These are phyloP conservation scores for Pteronotus mesoamericanus DNA, from an alignment of 2,797 vertebrate species.

Conservation along the genomic window DNA sequence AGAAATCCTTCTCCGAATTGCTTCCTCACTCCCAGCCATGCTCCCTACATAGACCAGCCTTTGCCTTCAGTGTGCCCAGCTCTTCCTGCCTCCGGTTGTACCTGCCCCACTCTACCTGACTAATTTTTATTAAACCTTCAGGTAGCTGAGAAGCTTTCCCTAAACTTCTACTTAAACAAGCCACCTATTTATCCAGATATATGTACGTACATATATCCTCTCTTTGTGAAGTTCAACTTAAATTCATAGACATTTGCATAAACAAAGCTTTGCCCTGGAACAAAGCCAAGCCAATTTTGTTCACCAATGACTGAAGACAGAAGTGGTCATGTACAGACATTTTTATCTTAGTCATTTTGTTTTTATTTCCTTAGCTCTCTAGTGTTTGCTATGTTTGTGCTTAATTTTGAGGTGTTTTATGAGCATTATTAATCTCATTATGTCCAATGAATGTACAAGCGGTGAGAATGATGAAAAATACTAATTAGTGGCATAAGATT, in stretches of 20 bases:
- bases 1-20: background rate
- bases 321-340: background rate
- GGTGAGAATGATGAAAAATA: background rate
- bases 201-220: too few species aligned
- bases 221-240: background rate
- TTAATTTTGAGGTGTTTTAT: background rate
- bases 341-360: background rate
- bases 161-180: background rate
- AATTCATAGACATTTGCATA: background rate
- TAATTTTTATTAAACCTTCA: background rate
- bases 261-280: background rate
- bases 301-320: background rate
- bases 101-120: background rate
- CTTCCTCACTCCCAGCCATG: background rate
- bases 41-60: background rate
- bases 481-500: background rate
- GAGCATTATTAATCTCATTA: conserved; percentile 21
- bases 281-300: background rate
- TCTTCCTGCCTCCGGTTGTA: background rate
- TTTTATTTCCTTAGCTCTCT: background rate
- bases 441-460: background rate
- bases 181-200: background rate
- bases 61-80: background rate
- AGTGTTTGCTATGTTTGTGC: background rate
- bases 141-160: background rate